Percentiles rank a stretch among this genome's conserved stretches.
phyloP scores from a whole-genome alignment of 2,888 invertebrate species.

The Fragum whitleyi region DNA sequence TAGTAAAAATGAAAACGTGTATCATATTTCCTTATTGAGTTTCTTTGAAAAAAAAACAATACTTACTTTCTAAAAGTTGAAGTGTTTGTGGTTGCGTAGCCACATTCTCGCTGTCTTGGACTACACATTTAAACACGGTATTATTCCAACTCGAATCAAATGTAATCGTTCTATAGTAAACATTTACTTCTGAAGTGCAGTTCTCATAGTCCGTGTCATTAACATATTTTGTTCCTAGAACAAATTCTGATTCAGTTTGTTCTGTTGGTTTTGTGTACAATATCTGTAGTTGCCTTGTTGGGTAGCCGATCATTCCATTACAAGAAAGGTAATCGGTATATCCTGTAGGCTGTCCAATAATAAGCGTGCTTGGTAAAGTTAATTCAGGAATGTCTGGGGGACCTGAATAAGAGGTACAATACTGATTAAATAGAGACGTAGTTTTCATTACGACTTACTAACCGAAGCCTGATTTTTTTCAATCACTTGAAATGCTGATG shows the following conservation, averaged over 20 bases:
- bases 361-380: background rate
- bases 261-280: background rate
- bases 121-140: conserved; percentile 1
- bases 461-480: too few relatives aligned
- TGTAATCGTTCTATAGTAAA: background rate
- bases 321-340: background rate
- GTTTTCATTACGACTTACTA: too few relatives aligned
- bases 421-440: too few relatives aligned
- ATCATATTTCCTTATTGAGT: too few relatives aligned
- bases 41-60: background rate
- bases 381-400: background rate
- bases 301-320: background rate
- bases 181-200: background rate
- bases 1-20: too few relatives aligned
- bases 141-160: conserved; percentile 6
- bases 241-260: background rate
- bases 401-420: background rate
- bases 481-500: too few relatives aligned
- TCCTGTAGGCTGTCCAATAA: background rate
- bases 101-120: background rate
- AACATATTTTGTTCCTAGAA: background rate
- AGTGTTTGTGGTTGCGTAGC: background rate
- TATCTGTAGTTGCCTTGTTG: background rate
- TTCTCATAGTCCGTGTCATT: background rate
- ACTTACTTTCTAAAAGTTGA: conserved; percentile 17